phyloP scores from a whole-genome alignment of 2,797 vertebrate genomes.

The Pteronotus mesoamericanus region DNA sequence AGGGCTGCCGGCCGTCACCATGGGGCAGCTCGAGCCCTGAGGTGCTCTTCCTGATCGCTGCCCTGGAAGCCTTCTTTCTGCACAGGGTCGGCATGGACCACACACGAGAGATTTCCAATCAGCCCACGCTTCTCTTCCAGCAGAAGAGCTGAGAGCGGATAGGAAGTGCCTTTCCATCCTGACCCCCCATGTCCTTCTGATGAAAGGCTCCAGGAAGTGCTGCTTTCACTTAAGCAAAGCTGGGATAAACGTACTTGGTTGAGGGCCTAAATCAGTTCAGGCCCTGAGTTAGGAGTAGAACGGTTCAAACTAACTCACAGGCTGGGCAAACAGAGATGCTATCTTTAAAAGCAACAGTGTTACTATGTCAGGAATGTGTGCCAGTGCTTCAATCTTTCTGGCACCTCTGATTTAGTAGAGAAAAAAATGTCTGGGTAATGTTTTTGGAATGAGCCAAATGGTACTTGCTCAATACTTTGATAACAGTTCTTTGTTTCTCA shows the following conservation, averaged over 20 bases:
- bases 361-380: neutral
- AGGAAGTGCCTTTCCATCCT: accelerated
- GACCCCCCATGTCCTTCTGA: neutral
- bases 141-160: neutral
- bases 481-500: slow-evolving; percentile 59
- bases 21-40: neutral
- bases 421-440: neutral
- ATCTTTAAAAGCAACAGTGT: neutral
- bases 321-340: neutral
- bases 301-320: neutral
- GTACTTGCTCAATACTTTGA: neutral
- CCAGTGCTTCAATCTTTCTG: neutral
- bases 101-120: accelerated
- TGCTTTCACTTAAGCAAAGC: neutral
- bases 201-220: neutral
- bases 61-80: neutral
- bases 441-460: neutral
- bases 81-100: no score
- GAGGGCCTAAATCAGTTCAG: neutral
- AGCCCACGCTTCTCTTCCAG: accelerated
- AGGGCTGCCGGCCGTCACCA: neutral
- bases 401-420: neutral
- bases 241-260: neutral
- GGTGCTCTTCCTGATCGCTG: neutral
- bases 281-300: neutral